Conservation (phyloP, 2,888 invertebrate species). For the Invenusta paracnida region DNA sequence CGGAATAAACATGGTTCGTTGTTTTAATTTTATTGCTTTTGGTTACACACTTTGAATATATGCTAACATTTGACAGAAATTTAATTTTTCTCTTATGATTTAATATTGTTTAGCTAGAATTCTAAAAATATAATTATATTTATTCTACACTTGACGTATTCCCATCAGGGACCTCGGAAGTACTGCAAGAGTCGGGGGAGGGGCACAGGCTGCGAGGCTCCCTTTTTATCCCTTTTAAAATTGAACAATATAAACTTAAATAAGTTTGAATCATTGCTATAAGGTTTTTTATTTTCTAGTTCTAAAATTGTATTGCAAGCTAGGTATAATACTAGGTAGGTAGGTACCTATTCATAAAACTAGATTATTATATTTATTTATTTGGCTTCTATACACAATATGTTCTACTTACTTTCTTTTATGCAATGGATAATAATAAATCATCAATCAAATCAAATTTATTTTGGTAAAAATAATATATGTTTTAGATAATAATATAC, state of each 20-base stretch:
- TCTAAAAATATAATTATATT: too few species aligned
- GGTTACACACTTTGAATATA: too few species aligned
- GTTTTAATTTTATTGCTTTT: too few species aligned
- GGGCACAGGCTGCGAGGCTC: not conserved
- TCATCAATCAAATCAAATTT: slow-evolving; percentile 10
- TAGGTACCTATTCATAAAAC: slow-evolving; percentile 21
- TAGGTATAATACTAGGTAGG: not conserved
- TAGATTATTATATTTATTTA: slow-evolving; percentile 17
- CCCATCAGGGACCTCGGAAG: not conserved
- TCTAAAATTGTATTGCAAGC: slow-evolving; percentile 1
- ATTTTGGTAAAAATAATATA: not conserved
- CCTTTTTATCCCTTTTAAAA: not conserved
- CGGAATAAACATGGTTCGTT: too few species aligned
- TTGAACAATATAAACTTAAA: not conserved
- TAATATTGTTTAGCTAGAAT: too few species aligned
- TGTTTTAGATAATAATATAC: not conserved
- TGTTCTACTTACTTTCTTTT: slow-evolving; percentile 9
- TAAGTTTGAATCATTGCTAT: not conserved
- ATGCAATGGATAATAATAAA: slow-evolving; percentile 21
- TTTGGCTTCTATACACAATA: not conserved
- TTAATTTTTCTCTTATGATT: too few species aligned
- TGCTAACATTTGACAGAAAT: too few species aligned
- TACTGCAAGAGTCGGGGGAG: not conserved
- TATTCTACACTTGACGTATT: too few species aligned
- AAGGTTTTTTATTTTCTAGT: not conserved